Base-by-base conservation (phyloP, 2,888 invertebrate genomes). In the Tenodera sinensis region DNA sequence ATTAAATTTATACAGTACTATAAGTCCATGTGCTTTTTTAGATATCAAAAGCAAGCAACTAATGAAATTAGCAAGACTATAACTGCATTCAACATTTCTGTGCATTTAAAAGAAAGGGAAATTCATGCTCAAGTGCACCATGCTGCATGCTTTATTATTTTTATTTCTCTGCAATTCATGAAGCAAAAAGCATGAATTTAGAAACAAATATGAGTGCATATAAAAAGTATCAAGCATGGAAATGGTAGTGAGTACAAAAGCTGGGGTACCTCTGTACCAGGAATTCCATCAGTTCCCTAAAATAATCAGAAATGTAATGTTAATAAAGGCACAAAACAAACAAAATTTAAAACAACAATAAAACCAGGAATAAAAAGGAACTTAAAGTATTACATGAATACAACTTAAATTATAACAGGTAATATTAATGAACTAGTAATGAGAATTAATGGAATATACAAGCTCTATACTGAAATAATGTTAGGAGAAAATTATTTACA, bases 211-310 rank as follows among this genome's bases (percentile, higher is more conserved):
- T 12, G 12, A 89, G 54, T 71, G 42, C 83, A 15, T 71, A 71
- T 25, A 87, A 15, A 81, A 87, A 34, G 82, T 30, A 20, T 71
- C 54, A 90, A 90, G 90, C 90, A 88, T 84, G 87, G 86, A 88
- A 83, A 47, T 84, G 83, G 83, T 89, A 87, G 83, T 83, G 83
- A 88, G 87, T 88, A 89, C 54, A 83, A 89, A 90, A 90, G 90
- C 89, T 90, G 90, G 91, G 91, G 94, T 95, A 97, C 97, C 96
- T 98, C 97, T 95, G 96, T 96, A 93, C 98, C 98, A 92, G 98
- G 98, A 93, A 98, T 98, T 92, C 98, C 98, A 93, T 98, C 98
- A 91, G 98, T 98, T 92, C 98, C 98, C 98, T 98, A 95, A 93
- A 96, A 95, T 92, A 92, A 88, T 71, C 88, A 89, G 86, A 90